Base-by-base conservation (phyloP, 2,888 invertebrate genomes). In the Watsonalla binaria region DNA sequence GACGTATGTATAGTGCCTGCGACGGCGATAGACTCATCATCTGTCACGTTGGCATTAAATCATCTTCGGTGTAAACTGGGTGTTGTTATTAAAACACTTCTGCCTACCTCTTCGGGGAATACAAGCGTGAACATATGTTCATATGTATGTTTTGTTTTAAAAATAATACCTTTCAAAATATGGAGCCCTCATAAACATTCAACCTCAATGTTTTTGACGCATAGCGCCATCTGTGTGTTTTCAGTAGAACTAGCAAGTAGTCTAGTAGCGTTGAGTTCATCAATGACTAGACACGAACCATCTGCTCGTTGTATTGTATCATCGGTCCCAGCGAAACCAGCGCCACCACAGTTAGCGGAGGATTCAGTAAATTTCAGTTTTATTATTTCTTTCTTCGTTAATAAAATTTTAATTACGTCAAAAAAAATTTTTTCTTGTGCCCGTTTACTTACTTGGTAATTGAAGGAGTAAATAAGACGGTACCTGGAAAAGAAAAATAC, bases 191-290 rank as follows among this genome's bases (percentile, higher is more conserved):
- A 2, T 1, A 6, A 37, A 9, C 5, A 37, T 37, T 42, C 11
- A 11, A 0, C 11, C 42, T 11, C 8, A 8, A 7, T 9, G 11
- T 11, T 8, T 37, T 37, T 37, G 37, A 42, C 42, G 11, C 0
- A 57, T 56, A 74, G 57, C 79, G 79, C 79, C 79, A 79, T 76
- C 79, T 79, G 45, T 67, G 46, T 15, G 47, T 37, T 63, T 54
- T 50, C 46, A 47, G 52, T 33, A 34, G 70, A 63, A 78, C 73
- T 68, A 56, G 46, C 52, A 54, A 11, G 55, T 51, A 51, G 45
- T 61, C 53, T 35, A 45, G 54, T 50, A 46, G 35, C 52, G 54
- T 57, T 51, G 60, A 58, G 61, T 56, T 55, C 52, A 51, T 57
- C 51, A 52, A 14, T 39, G 55, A 59, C 56, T 60, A 63, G 62